These are phyloP conservation scores for Oceanodroma tethys DNA, from an alignment of 2,113 vertebrate species.

Conservation along the genomic window DNA sequence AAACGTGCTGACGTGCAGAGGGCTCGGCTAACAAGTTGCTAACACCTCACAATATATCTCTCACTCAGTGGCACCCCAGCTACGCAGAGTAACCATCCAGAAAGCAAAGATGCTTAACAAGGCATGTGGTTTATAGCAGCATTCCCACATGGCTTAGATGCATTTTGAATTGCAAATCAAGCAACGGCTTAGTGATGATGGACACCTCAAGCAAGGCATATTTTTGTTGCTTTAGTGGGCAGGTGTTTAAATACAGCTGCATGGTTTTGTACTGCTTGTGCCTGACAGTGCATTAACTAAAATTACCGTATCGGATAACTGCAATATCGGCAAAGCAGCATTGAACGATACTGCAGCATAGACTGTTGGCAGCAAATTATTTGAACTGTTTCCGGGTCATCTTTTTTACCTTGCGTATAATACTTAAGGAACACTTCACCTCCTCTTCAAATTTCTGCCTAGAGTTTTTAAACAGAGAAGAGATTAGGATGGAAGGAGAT, in stretches of 20 bases:
- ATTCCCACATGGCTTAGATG: neutral
- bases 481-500: neutral
- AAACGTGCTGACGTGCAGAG: neutral
- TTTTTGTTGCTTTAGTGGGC: conserved; percentile 7
- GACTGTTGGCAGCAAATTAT: neutral
- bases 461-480: neutral
- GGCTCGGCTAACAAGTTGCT: neutral
- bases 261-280: conserved; percentile 3
- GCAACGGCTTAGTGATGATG: neutral
- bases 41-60: rapidly evolving
- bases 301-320: neutral
- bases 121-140: neutral
- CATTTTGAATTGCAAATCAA: neutral
- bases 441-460: neutral
- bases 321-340: neutral
- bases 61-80: neutral
- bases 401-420: neutral
- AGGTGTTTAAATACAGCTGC: conserved; percentile 37
- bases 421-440: neutral
- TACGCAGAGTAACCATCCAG: neutral
- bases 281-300: neutral
- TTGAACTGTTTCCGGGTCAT: neutral
- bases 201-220: neutral
- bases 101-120: neutral
- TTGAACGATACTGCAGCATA: neutral